Evolutionary conservation across 2,797 vertebrate species (phyloP), one percentile per base, ranked within the genome.

Genomic region (Scomberomorus guttatus): DNA sequence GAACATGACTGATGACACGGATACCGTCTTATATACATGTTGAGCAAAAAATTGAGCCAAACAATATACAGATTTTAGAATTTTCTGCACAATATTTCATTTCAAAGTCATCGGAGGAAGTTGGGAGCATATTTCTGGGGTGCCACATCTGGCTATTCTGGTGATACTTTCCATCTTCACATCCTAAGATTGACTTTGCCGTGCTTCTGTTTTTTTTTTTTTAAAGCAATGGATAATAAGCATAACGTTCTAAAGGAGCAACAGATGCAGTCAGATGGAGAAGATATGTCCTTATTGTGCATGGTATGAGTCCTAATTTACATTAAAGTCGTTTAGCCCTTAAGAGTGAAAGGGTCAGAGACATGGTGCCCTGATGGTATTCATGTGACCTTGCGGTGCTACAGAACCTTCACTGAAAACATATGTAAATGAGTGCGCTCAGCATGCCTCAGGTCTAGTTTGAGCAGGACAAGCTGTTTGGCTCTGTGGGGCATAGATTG

Each of bases 1-100:
- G 90, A 92, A 87, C 62, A 91, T 85, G 91, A 92, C 83, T 88
- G 84, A 94, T 93, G 87, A 85, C 83, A 83, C 56, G 84, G 87
- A 81, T 73, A 83, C 74, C 63, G 82, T 90, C 80, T 80, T 80
- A 79, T 77, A 72, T 75, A 84, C 57, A 52, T 80, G 80, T 72
- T 83, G 51, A 71, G 81, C 48, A 79, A 81, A 87, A 65, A 68
- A 64, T 4, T n/a, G 56, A 82, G 69, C 71, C 81, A 88, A 92
- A 91, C 81, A 88, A 81, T 87, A 87, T 78, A 87, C 83, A 79
- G 65, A 72, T 85, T 87, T 78, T 62, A 81, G 81, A 70, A 60
- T 15, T 82, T 86, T 81, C 52, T 68, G 76, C 62, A 69, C 34
- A 70, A 74, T 87, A 84, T 85, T 80, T 87, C 55, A 86, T 79